These are phyloP conservation scores for Tachina lurida DNA, from an alignment of 2,888 invertebrate species.

Conservation along the genomic window DNA sequence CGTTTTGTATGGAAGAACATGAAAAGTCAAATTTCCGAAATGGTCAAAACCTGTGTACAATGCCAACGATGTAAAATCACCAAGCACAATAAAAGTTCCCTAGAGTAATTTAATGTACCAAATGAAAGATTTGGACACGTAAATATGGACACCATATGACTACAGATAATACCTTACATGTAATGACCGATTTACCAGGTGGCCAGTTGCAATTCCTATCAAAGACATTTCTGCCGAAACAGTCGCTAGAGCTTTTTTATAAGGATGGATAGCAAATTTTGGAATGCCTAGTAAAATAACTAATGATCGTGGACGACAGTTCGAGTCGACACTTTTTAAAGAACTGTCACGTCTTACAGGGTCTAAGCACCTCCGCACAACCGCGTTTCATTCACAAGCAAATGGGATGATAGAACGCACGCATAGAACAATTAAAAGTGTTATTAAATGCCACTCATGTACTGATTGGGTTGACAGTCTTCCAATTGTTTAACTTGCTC, in stretches of 20 bases:
- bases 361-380: constrained; percentile 54
- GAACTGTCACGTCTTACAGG: constrained; percentile 55
- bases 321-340: constrained; percentile 58
- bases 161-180: constrained; percentile 76
- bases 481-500: constrained; percentile 49
- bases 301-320: constrained; percentile 68
- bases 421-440: constrained; percentile 50
- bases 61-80: constrained; percentile 48
- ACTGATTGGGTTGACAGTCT: constrained; percentile 64
- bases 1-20: constrained; percentile 65
- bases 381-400: constrained; percentile 67
- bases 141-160: constrained; percentile 72
- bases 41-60: constrained; percentile 39
- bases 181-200: neutral
- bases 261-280: constrained; percentile 40
- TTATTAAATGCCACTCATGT: constrained; percentile 53
- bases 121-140: constrained; percentile 73
- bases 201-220: constrained; percentile 2
- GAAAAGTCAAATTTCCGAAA: constrained; percentile 39
- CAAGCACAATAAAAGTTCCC: constrained; percentile 34
- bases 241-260: neutral
- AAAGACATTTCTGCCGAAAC: constrained; percentile 29
- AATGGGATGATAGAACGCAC: constrained; percentile 68
- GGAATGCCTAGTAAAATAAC: constrained; percentile 61
- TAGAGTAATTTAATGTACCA: constrained; percentile 14